A percentile compares a stretch with the other conserved stretches of the same genome.
Evolutionary conservation across 2,888 invertebrate genomes (phyloP).

Genomic region (Gortyna flavago): DNA sequence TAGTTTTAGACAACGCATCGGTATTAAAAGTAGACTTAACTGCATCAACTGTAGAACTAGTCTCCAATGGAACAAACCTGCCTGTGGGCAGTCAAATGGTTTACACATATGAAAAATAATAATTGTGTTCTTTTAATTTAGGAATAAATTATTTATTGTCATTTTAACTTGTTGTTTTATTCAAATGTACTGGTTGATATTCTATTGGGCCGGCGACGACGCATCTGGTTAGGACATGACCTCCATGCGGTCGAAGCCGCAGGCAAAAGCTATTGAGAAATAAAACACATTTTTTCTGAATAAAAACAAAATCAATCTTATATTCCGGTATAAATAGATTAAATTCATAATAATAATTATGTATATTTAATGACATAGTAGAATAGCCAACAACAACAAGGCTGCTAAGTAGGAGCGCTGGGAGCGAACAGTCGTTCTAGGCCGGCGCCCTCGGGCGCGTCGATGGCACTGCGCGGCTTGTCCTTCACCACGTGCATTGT

Average conservation of each 20-base stretch:
- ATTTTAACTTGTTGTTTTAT: slow-evolving; percentile 51
- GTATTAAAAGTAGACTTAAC: slow-evolving; percentile 89
- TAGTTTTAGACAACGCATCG: slow-evolving; percentile 83
- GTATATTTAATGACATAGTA: slow-evolving; percentile 73
- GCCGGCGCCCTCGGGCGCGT: slow-evolving; percentile 79
- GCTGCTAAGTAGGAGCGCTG: slow-evolving; percentile 78
- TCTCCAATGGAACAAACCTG: slow-evolving; percentile 82
- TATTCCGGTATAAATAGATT: slow-evolving; percentile 78
- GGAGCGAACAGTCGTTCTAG: slow-evolving; percentile 81
- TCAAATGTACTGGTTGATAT: not conserved
- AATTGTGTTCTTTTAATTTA: slow-evolving; percentile 66
- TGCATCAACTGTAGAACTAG: slow-evolving; percentile 83
- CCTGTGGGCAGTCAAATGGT: slow-evolving; percentile 89
- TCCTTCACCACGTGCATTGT: slow-evolving; percentile 88
- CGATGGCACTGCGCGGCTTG: slow-evolving; percentile 80
- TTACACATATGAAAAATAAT: slow-evolving; percentile 87
- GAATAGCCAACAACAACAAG: slow-evolving; percentile 57
- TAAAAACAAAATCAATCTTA: slow-evolving; percentile 44
- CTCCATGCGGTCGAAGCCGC: too few species aligned
- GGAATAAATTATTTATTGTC: slow-evolving; percentile 63
- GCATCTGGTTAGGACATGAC: too few species aligned
- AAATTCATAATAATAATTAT: slow-evolving; percentile 68
- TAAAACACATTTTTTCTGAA: slow-evolving; percentile 4
- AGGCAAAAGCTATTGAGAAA: not conserved
- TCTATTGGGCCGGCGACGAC: too few species aligned